Evolutionary conservation across 2,888 invertebrate genomes (phyloP), one percentile per base, ranked within the genome.

Genomic region (Microctonus hyperodae): DNA sequence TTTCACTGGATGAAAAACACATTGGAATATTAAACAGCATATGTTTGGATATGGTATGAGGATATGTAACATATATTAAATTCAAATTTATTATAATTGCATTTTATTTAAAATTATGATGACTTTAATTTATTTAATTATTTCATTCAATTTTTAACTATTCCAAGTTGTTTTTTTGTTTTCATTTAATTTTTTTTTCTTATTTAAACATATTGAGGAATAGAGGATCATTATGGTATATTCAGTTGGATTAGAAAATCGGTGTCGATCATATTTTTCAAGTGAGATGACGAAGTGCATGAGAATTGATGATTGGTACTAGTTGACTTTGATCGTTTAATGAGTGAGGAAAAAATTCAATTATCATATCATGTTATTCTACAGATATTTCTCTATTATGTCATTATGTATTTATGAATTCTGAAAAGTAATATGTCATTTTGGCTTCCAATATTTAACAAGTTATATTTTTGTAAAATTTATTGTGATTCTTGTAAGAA

Each of bases 241-340:
- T 44, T 68, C 61, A 65, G 69, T 58, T 44, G 67, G 67, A 72
- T 72, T 72, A 67, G 68, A 72, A 72, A 69, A 72, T 72, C 37
- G 63, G 69, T 69, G 68, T 65, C 64, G 64, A 69, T 66, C 64
- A 69, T 60, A 64, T 66, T 65, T 60, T 60, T 59, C 67, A 65
- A 69, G 69, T 66, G 64, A 50, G 33, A 63, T 56, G 64, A 53
- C 11, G n/a, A 22, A 28, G 23, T 35, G 23, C 22, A 56, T 44
- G 50, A 40, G 50, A 60, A 33, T 60, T 58, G 28, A 61, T 50
- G 48, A 61, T 62, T 62, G 25, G 2, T 16, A 16, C 6, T 53
- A 11, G 23, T 62, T 55, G 28, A 31, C 31, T 55, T 44, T n/a
- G 20, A 33, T 33, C 31, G n/a, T 33, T 28, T 31, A 16, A 55